Evolutionary conservation across 2,797 vertebrate genomes (phyloP).

Genomic region (Lerista edwardsae): DNA sequence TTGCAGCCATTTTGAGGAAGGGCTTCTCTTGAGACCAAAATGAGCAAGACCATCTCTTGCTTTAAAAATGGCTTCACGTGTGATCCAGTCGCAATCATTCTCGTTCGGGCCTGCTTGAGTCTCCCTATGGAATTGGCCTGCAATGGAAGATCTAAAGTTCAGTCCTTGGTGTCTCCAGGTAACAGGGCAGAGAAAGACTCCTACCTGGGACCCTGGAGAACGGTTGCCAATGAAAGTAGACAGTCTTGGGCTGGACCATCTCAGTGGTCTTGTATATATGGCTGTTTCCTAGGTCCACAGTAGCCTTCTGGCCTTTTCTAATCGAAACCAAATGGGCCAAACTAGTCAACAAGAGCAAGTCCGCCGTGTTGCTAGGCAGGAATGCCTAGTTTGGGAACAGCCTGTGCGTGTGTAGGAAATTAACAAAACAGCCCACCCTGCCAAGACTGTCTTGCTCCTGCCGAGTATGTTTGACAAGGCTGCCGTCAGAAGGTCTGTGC

Average conservation of each 20-base stretch:
- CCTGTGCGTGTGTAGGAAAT: rapidly evolving
- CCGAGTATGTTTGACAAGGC: rapidly evolving
- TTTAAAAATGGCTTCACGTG: not conserved
- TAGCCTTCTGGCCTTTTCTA: not conserved
- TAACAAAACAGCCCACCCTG: slow-evolving; percentile 23
- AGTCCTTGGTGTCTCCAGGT: too few relatives aligned
- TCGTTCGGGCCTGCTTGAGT: too few relatives aligned
- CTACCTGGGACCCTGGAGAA: too few relatives aligned
- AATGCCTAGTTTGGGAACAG: not conserved
- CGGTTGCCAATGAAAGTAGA: too few relatives aligned
- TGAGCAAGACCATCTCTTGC: too few relatives aligned
- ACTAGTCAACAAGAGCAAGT: not conserved
- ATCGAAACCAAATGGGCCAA: slow-evolving; percentile 10
- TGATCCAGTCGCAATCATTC: too few relatives aligned
- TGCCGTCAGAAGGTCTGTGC: not conserved
- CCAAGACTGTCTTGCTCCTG: not conserved
- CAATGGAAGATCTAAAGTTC: too few relatives aligned
- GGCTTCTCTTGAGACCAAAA: not conserved
- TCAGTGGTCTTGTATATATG: too few relatives aligned
- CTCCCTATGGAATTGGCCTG: too few relatives aligned
- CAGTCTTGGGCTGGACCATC: too few relatives aligned
- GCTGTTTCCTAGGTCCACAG: not conserved
- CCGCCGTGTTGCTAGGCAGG: not conserved
- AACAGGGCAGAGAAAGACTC: too few relatives aligned
- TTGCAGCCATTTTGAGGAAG: not conserved